These are phyloP conservation scores for Xestoiulus laeticollis DNA, from an alignment of 2,888 invertebrate species.

Conservation along the genomic window DNA sequence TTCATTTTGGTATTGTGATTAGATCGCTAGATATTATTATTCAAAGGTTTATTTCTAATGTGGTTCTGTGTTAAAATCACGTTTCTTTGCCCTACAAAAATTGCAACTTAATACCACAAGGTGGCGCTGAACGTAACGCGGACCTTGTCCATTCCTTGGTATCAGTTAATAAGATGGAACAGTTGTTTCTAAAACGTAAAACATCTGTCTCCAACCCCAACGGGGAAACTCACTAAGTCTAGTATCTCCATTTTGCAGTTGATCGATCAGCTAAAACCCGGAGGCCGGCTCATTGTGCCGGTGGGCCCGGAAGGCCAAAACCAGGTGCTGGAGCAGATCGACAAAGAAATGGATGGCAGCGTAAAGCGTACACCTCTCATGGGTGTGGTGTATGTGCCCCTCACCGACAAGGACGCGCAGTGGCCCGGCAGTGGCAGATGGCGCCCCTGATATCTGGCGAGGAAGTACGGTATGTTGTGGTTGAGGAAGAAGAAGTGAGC, in stretches of 20 bases:
- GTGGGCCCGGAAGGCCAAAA: slow-evolving; percentile 86
- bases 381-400: slow-evolving; percentile 96
- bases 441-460: slow-evolving; percentile 30
- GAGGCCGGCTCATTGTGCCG: slow-evolving; percentile 91
- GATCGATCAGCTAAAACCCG: slow-evolving; percentile 86
- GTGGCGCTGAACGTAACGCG: too few species aligned
- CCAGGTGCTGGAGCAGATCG: slow-evolving; percentile 89
- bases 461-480: slow-evolving; percentile 28
- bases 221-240: background rate
- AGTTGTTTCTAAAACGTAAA: background rate
- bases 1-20: too few species aligned
- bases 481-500: slow-evolving; percentile 12
- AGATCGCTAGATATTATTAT: too few species aligned
- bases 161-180: background rate
- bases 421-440: slow-evolving; percentile 66
- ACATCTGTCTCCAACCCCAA: background rate
- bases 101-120: too few species aligned
- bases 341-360: slow-evolving; percentile 83
- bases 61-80: too few species aligned
- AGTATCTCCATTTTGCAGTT: slow-evolving; percentile 68
- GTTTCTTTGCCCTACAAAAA: too few species aligned
- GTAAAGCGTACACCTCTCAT: slow-evolving; percentile 81
- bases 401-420: slow-evolving; percentile 84
- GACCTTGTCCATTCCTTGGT: too few species aligned
- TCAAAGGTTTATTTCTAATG: too few species aligned